phyloP scores from a whole-genome alignment of 2,888 invertebrate species.

The Trichopria drosophilae region DNA sequence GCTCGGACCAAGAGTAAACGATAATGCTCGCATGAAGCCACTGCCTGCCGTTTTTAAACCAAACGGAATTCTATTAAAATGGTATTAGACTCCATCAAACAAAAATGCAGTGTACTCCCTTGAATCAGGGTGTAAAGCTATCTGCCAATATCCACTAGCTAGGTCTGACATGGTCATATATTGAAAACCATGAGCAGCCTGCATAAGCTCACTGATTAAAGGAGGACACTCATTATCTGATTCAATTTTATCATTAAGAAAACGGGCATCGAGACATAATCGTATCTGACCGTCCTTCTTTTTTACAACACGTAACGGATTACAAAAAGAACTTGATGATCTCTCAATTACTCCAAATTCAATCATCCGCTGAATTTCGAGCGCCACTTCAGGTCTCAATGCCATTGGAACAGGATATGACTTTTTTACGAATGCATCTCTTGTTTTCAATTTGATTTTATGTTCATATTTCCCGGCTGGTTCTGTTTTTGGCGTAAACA shows the following conservation, averaged over 20 bases:
- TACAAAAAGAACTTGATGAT: constrained; percentile 13
- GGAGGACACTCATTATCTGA: too few relatives aligned
- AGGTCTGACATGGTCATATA: constrained; percentile 35
- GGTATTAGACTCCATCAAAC: constrained; percentile 29
- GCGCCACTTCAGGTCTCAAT: background rate
- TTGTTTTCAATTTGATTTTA: constrained; percentile 7
- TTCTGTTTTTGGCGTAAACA: too few relatives aligned
- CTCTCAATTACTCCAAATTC: constrained; percentile 8
- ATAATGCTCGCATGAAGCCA: too few relatives aligned
- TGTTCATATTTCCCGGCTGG: constrained; percentile 13
- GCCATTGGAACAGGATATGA: constrained; percentile 11
- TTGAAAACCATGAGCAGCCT: constrained; percentile 30
- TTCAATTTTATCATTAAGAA: too few relatives aligned
- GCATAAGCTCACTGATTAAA: constrained; percentile 28
- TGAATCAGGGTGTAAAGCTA: constrained; percentile 22
- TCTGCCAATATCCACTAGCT: constrained; percentile 34
- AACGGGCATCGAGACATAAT: too few relatives aligned
- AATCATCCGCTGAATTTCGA: constrained; percentile 14
- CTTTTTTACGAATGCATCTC: too few relatives aligned
- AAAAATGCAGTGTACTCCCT: too few relatives aligned
- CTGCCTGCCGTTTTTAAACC: too few relatives aligned
- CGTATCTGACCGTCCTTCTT: constrained; percentile 19
- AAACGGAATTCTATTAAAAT: constrained; percentile 40
- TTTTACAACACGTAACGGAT: constrained; percentile 13
- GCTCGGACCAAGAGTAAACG: constrained; percentile 36